Evolutionary conservation across 2,113 vertebrate genomes (phyloP).

Genomic region (Corydoras sp.): DNA sequence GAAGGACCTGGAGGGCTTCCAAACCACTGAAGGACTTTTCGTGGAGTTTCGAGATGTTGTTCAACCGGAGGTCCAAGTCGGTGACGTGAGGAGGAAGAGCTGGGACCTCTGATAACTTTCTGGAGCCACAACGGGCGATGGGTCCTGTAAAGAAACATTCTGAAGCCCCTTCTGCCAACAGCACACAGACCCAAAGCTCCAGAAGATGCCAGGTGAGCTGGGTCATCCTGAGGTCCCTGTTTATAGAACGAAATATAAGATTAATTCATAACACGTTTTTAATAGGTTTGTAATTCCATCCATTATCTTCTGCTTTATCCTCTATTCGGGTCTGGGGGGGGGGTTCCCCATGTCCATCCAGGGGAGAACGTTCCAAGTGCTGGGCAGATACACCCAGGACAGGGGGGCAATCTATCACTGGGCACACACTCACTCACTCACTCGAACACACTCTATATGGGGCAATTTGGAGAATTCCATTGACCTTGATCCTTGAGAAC

Average conservation of each 20-base stretch:
- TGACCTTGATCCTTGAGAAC: too few relatives aligned
- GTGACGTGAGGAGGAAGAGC: slow-evolving; percentile 58
- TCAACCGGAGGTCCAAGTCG: slow-evolving; percentile 62
- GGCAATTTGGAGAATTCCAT: too few relatives aligned
- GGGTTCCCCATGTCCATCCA: too few relatives aligned
- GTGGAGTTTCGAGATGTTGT: slow-evolving; percentile 66
- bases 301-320: too few relatives aligned
- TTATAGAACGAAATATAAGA: not conserved
- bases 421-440: too few relatives aligned
- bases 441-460: too few relatives aligned
- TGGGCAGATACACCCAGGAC: too few relatives aligned
- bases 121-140: slow-evolving; percentile 42
- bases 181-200: slow-evolving; percentile 27
- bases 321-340: too few relatives aligned
- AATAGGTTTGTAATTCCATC: too few relatives aligned
- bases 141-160: slow-evolving; percentile 50
- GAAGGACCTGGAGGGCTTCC: slow-evolving; percentile 55
- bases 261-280: too few relatives aligned
- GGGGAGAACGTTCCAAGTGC: too few relatives aligned
- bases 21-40: slow-evolving; percentile 61
- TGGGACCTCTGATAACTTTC: slow-evolving; percentile 63
- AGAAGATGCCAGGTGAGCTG: slow-evolving; percentile 23
- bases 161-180: slow-evolving; percentile 39
- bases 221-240: slow-evolving; percentile 8
- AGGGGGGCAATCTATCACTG: too few relatives aligned